phyloP scores from a whole-genome alignment of 2,113 vertebrate genomes.

The Nestor notabilis region DNA sequence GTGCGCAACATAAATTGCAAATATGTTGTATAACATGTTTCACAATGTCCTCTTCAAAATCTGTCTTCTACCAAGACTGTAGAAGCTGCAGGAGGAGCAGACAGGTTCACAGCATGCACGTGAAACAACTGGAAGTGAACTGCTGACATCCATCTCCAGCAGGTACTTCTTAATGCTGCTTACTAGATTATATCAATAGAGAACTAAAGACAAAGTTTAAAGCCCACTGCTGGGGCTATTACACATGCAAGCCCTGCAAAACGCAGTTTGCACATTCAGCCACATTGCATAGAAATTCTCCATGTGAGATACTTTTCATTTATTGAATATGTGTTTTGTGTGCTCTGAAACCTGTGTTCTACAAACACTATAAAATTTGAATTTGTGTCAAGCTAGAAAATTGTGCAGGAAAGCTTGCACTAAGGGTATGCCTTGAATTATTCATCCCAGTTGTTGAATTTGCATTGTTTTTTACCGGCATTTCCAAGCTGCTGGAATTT shows the following conservation, averaged over 20 bases:
- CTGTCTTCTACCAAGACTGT: background rate
- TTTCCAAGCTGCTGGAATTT: slow-evolving; percentile 53
- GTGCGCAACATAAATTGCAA: background rate
- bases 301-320: background rate
- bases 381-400: slow-evolving; percentile 47
- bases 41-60: background rate
- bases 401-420: background rate
- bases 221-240: background rate
- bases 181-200: background rate
- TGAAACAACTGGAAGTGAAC: background rate
- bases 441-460: slow-evolving; percentile 56
- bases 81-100: background rate
- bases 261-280: background rate
- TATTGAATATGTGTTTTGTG: background rate
- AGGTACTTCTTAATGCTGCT: background rate
- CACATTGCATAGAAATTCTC: background rate
- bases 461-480: slow-evolving; percentile 37
- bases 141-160: background rate
- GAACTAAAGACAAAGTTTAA: background rate
- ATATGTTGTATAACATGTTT: background rate
- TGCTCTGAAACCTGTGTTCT: slow-evolving; percentile 11
- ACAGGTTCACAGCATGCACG: background rate
- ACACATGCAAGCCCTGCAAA: background rate
- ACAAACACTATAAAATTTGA: slow-evolving; percentile 29
- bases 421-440: slow-evolving; percentile 46